Base-by-base conservation (phyloP, 2,113 vertebrate species). In the Miniopterus natalensis region DNA sequence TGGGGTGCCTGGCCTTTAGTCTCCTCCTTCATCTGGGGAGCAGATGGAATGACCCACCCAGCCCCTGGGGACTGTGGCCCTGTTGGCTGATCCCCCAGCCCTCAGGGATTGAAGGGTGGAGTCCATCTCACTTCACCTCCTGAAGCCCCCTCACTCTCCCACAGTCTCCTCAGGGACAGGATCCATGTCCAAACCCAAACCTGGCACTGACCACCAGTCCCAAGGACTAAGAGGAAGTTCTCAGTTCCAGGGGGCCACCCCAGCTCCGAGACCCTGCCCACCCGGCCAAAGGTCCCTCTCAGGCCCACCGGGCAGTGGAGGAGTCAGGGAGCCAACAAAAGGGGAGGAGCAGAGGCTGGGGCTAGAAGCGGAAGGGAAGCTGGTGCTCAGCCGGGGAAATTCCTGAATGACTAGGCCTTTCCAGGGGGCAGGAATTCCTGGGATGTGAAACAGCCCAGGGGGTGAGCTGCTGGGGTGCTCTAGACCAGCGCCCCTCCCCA, bases 211-310 rank as follows among this genome's bases (percentile, higher is more conserved):
- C 71, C n/a, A 47, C 23, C 84, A 15, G 55, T 85, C 61, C 61
- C 2, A 5, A 31, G 55, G 80, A 91, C 77, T 86, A 95, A 96
- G 74, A 95, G 96, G 96, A 96, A 96, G 91, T 92, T 86, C 42
- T n/a, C 29, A 1, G 51, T 40, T 14, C 42, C 79, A 8, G 49
- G 75, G 87, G 88, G 42, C 65, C 92, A 21, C 73, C 75, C 87
- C 66, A 40, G 23, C 45, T 45, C 23, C 11, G 1, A 23, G 8
- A 6, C 53, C 74, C 51, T 2, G 3, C 55, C 27, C 18, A 17
- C 65, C 49, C 27, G 23, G 65, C 73, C 21, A 1, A 36, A 36
- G 36, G 36, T 36, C 14, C 57, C 75, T 83, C n/a, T 42, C 31
- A 27, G 23, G 40, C 57, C n/a, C 11, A 1, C 2, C 10, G 51